Conservation (phyloP, 1,140 invertebrate species). For the Drosophila miranda region DNA sequence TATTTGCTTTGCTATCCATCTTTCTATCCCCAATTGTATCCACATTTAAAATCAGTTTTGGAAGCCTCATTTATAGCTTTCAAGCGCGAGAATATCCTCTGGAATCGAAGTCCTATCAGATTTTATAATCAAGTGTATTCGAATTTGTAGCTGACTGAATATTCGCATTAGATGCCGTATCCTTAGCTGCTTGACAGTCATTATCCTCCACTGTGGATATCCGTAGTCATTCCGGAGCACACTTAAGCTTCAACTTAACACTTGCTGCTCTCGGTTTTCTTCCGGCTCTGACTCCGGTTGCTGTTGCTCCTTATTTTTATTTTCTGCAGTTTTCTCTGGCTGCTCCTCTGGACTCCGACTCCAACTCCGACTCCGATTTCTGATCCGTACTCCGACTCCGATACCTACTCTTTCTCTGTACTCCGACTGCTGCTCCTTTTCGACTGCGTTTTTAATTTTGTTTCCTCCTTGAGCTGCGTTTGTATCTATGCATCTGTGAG, state of each 20-base stretch:
- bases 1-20: no score
- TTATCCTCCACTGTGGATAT: constrained; percentile 22
- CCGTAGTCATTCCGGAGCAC: constrained; percentile 22
- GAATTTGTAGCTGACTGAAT: no score
- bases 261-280: constrained; percentile 15
- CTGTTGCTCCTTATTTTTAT: not conserved
- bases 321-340: not conserved
- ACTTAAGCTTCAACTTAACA: constrained; percentile 38
- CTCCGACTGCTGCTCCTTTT: constrained; percentile 5
- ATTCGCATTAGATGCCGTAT: no score
- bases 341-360: no score
- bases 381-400: not conserved
- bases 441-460: constrained; percentile 67
- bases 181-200: constrained; percentile 2
- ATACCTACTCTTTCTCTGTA: not conserved
- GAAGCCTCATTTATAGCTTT: no score
- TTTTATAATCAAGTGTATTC: no score
- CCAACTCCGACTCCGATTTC: no score
- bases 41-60: no score
- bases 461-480: constrained; percentile 33
- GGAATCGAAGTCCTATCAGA: no score
- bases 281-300: constrained; percentile 3
- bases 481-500: not conserved
- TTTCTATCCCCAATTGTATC: no score
- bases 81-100: no score